Base-by-base conservation (phyloP, 2,113 vertebrate genomes). In the Chloroceryle aenea region DNA sequence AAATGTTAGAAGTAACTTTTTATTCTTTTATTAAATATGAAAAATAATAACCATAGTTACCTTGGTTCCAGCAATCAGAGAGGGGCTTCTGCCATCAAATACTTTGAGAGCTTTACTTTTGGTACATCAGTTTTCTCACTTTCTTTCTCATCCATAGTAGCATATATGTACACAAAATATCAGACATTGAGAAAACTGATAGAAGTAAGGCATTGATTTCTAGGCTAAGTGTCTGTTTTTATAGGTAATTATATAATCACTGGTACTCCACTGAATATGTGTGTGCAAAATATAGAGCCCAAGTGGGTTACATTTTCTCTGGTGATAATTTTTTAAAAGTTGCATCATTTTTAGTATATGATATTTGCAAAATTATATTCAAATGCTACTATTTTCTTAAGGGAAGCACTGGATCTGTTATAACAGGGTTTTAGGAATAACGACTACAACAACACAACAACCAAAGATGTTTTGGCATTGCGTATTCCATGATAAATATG, bases 391-490 rank as follows among this genome's bases (percentile, higher is more conserved):
- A 0, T n/a, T 52, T 78, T 71, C 22, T 86, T 48, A 40, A 87
- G 14, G 32, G 23, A 87, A 15, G 1, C 0, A 0, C 6, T 36
- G 25, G 25, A 76, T 30, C 22, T 2, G 6, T 12, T 29, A 6
- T 34, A 73, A 36, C 8, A 17, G 5, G 1, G 40, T 34, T 76
- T 80, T 76, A 52, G 5, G 23, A 64, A 76, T 61, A 7, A 36
- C 5, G 59, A 7, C 5, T 42, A 30, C 9, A 36, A n/a, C 4
- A 73, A 36, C 1, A 1, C 16, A 14, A 34, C 3, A 58, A 75
- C 29, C 3, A 3, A 63, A 45, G 10, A 8, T 47, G 14, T 30
- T 81, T 90, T 90, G 9, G 1, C 52, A 55, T 52, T n/a, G 40
- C 29, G 43, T 69, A 50, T 58, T 59, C 25, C 27, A 69, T 59